A percentile compares a stretch with the other conserved stretches of the same genome.
Conservation (phyloP, 2,797 vertebrate species). For the Diglossa cyanea region DNA sequence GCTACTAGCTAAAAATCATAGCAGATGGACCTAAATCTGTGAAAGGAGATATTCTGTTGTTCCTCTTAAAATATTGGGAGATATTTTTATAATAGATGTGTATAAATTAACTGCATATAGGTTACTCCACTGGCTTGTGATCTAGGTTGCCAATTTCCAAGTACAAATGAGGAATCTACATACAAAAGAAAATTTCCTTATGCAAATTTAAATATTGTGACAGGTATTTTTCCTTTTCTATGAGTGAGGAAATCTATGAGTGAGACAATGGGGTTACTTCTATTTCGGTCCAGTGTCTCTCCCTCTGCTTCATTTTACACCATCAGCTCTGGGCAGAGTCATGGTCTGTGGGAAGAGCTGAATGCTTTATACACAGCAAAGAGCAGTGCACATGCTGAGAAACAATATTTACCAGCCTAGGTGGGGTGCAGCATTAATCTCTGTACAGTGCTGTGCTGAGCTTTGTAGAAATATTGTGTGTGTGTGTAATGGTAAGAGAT, state of each 20-base stretch:
- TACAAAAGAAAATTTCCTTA: neutral
- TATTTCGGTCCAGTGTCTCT: neutral
- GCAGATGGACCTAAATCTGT: neutral
- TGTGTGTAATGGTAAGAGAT: neutral
- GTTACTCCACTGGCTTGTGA: neutral
- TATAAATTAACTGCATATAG: neutral
- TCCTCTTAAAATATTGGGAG: neutral
- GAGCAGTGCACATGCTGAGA: neutral
- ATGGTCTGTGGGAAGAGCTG: neutral
- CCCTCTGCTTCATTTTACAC: neutral
- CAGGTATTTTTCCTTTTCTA: neutral
- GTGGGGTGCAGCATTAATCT: neutral
- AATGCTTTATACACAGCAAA: neutral
- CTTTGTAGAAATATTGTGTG: neutral
- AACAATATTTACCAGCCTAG: neutral
- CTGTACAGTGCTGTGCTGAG: neutral
- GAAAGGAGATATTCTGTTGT: neutral
- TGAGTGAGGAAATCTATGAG: neutral
- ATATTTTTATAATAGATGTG: neutral
- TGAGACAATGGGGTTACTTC: neutral
- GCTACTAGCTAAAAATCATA: neutral
- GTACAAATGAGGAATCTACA: neutral
- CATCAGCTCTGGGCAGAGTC: neutral
- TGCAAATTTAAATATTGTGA: neutral
- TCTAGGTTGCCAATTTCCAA: neutral